Conservation (phyloP, 2,113 vertebrate genomes). For the Aspiorhynchus laticeps region DNA sequence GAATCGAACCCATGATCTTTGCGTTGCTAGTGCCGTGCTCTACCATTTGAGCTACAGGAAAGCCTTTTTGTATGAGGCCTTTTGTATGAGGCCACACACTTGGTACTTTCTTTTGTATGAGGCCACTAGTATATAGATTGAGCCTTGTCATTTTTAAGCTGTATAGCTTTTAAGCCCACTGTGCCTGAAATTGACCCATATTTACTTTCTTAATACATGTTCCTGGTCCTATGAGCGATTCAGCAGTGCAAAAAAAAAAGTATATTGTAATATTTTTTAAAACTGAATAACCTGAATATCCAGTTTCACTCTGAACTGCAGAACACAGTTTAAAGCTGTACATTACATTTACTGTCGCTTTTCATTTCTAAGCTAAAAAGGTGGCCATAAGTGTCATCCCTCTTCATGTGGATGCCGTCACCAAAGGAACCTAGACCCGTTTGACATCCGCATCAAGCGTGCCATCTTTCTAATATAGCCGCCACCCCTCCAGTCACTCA, state of each 20-base stretch:
- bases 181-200: background rate
- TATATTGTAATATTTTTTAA: background rate
- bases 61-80: too few species aligned
- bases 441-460: slow-evolving; percentile 52
- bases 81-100: too few species aligned
- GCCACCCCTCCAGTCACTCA: slow-evolving; percentile 70
- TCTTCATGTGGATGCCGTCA: slow-evolving; percentile 34
- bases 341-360: background rate
- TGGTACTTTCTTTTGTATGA: background rate
- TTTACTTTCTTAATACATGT: background rate
- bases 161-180: background rate
- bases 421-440: slow-evolving; percentile 27
- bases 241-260: background rate
- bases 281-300: background rate
- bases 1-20: too few species aligned
- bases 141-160: slow-evolving; percentile 5
- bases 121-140: background rate
- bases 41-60: too few species aligned
- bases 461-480: slow-evolving; percentile 55
- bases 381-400: background rate
- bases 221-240: background rate
- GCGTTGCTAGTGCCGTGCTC: too few species aligned
- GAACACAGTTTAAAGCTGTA: background rate
- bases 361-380: slow-evolving; percentile 29
- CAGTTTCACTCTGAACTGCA: background rate